A percentile compares a stretch with the other conserved stretches of the same genome.
These are phyloP conservation scores for Myripristis murdjan DNA, from an alignment of 2,797 vertebrate genomes.

Conservation along the genomic window DNA sequence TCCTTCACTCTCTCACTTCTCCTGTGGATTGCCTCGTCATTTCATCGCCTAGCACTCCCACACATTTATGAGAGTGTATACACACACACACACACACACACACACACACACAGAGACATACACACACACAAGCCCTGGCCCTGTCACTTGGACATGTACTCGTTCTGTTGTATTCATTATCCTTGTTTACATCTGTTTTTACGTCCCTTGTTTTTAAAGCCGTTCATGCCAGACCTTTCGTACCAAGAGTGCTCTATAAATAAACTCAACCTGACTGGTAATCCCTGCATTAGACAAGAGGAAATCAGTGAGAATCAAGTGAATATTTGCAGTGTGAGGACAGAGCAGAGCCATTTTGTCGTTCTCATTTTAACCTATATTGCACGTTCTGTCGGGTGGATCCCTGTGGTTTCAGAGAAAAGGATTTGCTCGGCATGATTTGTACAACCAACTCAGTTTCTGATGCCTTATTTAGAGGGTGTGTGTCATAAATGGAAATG, in stretches of 20 bases:
- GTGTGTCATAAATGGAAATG: too few relatives aligned
- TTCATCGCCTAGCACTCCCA: constrained; percentile 42
- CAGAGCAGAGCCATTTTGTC: constrained; percentile 49
- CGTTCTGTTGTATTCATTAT: constrained; percentile 44
- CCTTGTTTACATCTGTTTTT: constrained; percentile 20
- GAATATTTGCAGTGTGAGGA: constrained; percentile 2
- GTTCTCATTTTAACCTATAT: constrained; percentile 42
- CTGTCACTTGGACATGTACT: constrained; percentile 24
- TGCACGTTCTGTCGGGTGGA: constrained; percentile 14
- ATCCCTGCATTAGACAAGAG: constrained; percentile 8
- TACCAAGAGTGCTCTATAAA: neutral
- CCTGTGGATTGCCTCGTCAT: constrained; percentile 58
- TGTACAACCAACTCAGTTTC: neutral
- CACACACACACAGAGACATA: constrained; percentile 11
- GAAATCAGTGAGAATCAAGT: constrained; percentile 31
- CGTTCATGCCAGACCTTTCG: too few relatives aligned
- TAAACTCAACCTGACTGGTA: constrained; percentile 16
- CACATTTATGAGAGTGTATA: neutral
- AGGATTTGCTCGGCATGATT: neutral
- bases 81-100: too few relatives aligned
- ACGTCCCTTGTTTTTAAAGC: constrained; percentile 8
- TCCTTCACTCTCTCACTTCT: constrained; percentile 47
- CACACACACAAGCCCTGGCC: constrained; percentile 20
- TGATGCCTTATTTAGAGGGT: constrained; percentile 1
- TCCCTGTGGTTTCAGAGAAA: too few relatives aligned